Conservation (phyloP, 2,888 invertebrate species). For the Ceriagrion tenellum region DNA sequence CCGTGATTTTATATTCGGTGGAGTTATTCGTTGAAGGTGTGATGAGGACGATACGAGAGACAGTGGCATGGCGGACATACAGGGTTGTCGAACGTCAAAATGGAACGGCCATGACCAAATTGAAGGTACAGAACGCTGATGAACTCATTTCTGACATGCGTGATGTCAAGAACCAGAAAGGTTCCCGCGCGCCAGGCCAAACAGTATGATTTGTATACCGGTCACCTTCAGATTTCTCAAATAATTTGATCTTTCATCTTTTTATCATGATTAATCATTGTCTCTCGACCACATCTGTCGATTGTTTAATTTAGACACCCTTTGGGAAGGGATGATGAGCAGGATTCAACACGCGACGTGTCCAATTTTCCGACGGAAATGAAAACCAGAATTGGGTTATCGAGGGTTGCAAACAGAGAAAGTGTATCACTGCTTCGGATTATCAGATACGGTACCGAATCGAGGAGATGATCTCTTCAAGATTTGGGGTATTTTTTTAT, state of each 20-base stretch:
- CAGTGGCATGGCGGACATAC: background rate
- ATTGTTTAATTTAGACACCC: background rate
- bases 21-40: background rate
- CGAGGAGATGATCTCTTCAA: background rate
- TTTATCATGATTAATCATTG: background rate
- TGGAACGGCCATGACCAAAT: background rate
- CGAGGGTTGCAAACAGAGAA: slow-evolving; percentile 39
- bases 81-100: background rate
- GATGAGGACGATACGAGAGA: background rate
- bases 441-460: background rate
- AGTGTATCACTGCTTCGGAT: slow-evolving; percentile 40
- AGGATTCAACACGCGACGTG: background rate
- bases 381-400: slow-evolving; percentile 44
- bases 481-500: background rate
- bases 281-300: background rate
- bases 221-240: background rate
- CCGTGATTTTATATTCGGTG: background rate
- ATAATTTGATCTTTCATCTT: background rate
- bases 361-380: background rate
- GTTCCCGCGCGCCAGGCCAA: background rate
- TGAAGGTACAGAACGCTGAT: background rate
- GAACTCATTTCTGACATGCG: background rate
- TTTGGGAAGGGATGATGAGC: background rate
- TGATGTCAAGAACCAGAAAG: background rate
- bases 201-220: background rate